Base-by-base conservation (phyloP, 2,888 invertebrate genomes). In the Troides helena region DNA sequence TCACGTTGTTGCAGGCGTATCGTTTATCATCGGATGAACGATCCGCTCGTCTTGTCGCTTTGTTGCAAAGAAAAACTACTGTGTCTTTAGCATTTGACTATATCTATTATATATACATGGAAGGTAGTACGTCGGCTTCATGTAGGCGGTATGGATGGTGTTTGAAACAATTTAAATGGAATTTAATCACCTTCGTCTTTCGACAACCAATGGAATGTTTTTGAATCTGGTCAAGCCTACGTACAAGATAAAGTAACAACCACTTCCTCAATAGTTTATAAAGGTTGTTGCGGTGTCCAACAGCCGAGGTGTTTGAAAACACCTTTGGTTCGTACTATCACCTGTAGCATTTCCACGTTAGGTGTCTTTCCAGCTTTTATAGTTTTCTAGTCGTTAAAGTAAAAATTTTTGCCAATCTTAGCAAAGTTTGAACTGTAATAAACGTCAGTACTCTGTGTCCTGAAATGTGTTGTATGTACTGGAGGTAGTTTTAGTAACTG, bases 151-250 rank as follows among this genome's bases (percentile, higher is more conserved):
- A 23, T 21, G 12, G 46, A n/a, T 53, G 39, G 64, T 64, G 64
- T 64, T 57, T 30, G 56, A 30, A 30, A 53, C 53, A 63, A 53
- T 63, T 63, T 50, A 64, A 64, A 64, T 56, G 57, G 64, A 64
- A 64, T 64, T 64, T 39, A 39, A 64, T 64, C 64, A n/a, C 56
- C 57, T 14, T n/a, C 57, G 57, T 56, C 36, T 64, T 64, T 30
- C 30, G 53, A 2, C n/a, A 39, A 56, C 56, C 56, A n/a, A 30
- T 36, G 64, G 64, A 64, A 64, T 64, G 64, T 56, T 57, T 64
- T 57, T 63, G 63, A 56, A 63, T 18, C 36, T 18, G 61, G 43
- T 21, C 21, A 23, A 46, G 62, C 25, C 50, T 12, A 58, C 25
- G 14, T 25, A 21, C 25, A 25, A 12, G 58, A 1, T 25, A 25